These are phyloP conservation scores for Threskiornis aethiopicus DNA, from an alignment of 2,797 vertebrate species.

Conservation along the genomic window DNA sequence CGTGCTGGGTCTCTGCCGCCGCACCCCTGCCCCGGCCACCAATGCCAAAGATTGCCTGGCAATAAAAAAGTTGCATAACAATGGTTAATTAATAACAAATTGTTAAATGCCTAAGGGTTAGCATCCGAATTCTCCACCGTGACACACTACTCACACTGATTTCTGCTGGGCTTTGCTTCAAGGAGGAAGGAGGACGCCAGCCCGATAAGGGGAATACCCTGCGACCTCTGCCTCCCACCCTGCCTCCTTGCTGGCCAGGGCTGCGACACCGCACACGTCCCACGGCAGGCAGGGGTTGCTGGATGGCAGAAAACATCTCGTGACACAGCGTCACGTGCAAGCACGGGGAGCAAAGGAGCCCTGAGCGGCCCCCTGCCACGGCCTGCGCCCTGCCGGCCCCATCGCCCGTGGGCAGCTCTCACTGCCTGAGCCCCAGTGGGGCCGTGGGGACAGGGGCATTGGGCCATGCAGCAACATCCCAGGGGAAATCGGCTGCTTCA, in stretches of 20 bases:
- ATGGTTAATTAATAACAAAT: slow-evolving; percentile 2
- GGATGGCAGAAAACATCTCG: not conserved
- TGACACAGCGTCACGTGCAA: rapidly evolving
- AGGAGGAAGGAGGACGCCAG: not conserved
- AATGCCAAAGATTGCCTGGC: not conserved
- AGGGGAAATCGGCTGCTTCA: rapidly evolving
- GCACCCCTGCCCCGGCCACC: not conserved
- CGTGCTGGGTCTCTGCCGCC: rapidly evolving
- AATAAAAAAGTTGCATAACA: not conserved
- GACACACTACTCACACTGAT: not conserved
- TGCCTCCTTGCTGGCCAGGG: not conserved
- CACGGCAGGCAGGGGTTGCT: not conserved
- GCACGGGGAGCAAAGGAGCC: not conserved
- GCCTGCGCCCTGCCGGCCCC: not conserved
- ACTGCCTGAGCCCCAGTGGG: rapidly evolving
- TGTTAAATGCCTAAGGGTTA: not conserved
- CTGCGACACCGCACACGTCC: rapidly evolving
- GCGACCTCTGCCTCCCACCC: not conserved
- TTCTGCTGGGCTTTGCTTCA: not conserved
- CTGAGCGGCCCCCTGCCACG: not conserved
- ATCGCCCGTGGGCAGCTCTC: not conserved
- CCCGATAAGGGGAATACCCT: not conserved
- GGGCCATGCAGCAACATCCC: not conserved
- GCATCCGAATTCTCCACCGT: not conserved
- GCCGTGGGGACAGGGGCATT: not conserved